Evolutionary conservation across 2,113 vertebrate genomes (phyloP).

Genomic region (Lasiurus cinereus): DNA sequence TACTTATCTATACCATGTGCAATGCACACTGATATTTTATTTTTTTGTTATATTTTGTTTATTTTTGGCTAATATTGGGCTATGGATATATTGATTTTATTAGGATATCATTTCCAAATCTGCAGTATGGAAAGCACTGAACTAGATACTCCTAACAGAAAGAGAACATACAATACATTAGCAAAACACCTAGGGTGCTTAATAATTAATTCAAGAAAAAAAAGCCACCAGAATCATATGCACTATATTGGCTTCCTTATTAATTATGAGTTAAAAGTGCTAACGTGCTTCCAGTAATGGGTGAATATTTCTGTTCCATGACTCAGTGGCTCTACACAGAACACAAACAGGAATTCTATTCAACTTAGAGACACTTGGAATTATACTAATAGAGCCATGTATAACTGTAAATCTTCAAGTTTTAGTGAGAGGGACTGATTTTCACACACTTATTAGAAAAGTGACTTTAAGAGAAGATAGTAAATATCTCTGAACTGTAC

Average conservation of each 20-base stretch:
- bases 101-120: neutral
- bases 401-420: neutral
- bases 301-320: neutral
- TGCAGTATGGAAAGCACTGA: neutral
- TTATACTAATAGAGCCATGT: neutral
- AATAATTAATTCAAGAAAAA: slow-evolving; percentile 28
- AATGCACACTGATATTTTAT: neutral
- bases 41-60: neutral
- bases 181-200: neutral
- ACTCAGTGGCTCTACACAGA: neutral
- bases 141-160: neutral
- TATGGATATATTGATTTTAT: neutral
- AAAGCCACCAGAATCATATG: neutral
- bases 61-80: neutral
- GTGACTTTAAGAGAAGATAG: neutral
- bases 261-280: neutral
- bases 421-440: neutral
- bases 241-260: slow-evolving; percentile 3
- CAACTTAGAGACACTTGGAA: neutral
- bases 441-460: neutral
- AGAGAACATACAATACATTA: neutral
- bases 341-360: neutral
- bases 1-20: neutral
- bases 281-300: neutral
- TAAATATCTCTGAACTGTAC: neutral